A percentile compares a stretch with the other conserved stretches of the same genome.
Evolutionary conservation across 2,113 vertebrate species (phyloP).

Genomic region (Galemys pyrenaicus): DNA sequence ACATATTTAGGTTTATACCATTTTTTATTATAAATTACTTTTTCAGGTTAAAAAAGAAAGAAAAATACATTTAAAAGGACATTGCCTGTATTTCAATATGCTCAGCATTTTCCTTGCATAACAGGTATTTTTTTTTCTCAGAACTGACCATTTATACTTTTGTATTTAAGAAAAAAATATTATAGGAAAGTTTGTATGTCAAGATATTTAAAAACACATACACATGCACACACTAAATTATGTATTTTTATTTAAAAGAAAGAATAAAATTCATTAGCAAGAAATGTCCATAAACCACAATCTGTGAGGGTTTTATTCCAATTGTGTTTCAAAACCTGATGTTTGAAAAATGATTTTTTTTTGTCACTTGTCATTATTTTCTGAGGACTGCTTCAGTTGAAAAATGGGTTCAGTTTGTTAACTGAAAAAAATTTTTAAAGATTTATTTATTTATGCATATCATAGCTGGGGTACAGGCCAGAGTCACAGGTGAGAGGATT

Average conservation of each 20-base stretch:
- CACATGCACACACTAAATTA: neutral
- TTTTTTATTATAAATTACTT: constrained; percentile 66
- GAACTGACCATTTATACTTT: constrained; percentile 32
- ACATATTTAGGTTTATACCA: constrained; percentile 59
- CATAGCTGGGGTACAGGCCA: no score
- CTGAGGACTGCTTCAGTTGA: neutral
- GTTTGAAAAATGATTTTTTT: neutral
- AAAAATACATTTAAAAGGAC: constrained; percentile 12
- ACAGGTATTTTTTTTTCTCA: constrained; percentile 16
- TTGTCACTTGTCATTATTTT: constrained; percentile 3
- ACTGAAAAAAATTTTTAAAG: no score
- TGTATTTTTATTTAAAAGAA: constrained; percentile 8
- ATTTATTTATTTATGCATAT: no score
- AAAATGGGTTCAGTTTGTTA: neutral
- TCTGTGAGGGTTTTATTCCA: neutral
- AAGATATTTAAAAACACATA: neutral
- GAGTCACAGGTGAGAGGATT: no score
- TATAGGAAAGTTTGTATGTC: neutral
- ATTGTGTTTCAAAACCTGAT: neutral
- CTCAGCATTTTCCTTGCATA: constrained; percentile 46
- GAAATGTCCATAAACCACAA: neutral
- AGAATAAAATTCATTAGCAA: neutral
- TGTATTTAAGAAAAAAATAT: neutral
- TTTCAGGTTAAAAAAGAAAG: constrained; percentile 39
- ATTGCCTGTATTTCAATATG: constrained; percentile 1